Evolutionary conservation across 53 echinoderm and acorn worm genomes (phyloP).

Genomic region (Hippasteria phrygiana): DNA sequence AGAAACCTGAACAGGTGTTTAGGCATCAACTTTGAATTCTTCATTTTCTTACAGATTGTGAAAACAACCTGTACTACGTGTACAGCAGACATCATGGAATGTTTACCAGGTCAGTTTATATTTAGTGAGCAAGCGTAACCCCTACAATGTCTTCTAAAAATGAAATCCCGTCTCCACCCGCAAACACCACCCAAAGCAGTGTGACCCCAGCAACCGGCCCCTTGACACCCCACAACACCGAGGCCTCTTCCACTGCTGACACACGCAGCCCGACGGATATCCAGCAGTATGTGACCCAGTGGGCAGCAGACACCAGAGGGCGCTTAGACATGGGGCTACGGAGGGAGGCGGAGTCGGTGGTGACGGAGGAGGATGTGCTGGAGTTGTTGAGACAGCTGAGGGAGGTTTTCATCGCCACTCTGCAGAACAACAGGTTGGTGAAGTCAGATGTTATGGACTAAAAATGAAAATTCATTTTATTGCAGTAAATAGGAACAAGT

Average conservation of each 20-base stretch:
- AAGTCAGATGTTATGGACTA: background rate
- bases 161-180: background rate
- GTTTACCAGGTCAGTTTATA: background rate
- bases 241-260: constrained; percentile 18
- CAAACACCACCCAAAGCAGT: background rate
- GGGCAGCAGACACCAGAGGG: constrained; percentile 61
- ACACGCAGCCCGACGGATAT: constrained; percentile 4
- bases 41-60: no score
- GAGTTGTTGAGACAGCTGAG: constrained; percentile 75
- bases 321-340: constrained; percentile 53
- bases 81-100: no score
- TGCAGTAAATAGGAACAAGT: no score
- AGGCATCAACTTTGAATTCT: no score
- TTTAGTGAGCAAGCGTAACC: background rate
- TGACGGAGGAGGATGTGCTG: constrained; percentile 53
- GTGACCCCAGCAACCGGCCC: background rate
- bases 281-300: constrained; percentile 16
- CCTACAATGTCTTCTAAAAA: constrained; percentile 9
- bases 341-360: constrained; percentile 28
- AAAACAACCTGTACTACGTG: no score
- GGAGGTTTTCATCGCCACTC: constrained; percentile 84
- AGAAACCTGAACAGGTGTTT: no score
- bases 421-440: constrained; percentile 87
- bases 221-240: constrained; percentile 40
- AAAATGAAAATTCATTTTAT: no score